Evolutionary conservation across 2,797 vertebrate genomes (phyloP).

Genomic region (Crax fasciolata): DNA sequence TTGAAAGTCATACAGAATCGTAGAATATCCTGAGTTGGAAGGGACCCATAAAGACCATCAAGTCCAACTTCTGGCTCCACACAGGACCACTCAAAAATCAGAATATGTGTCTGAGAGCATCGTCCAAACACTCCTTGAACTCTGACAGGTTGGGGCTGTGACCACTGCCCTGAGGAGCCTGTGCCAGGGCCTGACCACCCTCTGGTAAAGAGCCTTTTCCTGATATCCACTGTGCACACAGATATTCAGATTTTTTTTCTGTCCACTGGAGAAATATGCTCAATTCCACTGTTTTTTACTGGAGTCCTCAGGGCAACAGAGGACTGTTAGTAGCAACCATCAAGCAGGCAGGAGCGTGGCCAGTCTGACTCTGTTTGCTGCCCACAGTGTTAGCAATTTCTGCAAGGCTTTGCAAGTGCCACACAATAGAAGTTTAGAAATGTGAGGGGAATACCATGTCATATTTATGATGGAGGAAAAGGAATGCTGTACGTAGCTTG

Average conservation of each 20-base stretch:
- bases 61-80: no score
- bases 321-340: background rate
- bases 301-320: background rate
- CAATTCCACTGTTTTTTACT: background rate
- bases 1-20: background rate
- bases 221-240: fast-evolving
- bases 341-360: background rate
- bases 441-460: fast-evolving
- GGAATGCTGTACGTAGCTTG: fast-evolving
- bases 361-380: background rate
- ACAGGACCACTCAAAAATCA: no score
- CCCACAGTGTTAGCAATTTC: background rate
- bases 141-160: no score
- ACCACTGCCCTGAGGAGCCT: no score
- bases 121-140: no score
- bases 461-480: background rate
- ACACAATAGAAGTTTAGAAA: background rate
- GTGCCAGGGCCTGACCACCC: no score
- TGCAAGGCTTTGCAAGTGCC: background rate
- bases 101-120: no score
- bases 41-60: no score
- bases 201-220: no score
- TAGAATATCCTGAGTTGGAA: no score
- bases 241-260: background rate
- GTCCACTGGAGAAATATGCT: background rate